A percentile compares a stretch with the other conserved stretches of the same genome.
phyloP scores from a whole-genome alignment of 2,113 vertebrate genomes.

The Nettapus auritus region DNA sequence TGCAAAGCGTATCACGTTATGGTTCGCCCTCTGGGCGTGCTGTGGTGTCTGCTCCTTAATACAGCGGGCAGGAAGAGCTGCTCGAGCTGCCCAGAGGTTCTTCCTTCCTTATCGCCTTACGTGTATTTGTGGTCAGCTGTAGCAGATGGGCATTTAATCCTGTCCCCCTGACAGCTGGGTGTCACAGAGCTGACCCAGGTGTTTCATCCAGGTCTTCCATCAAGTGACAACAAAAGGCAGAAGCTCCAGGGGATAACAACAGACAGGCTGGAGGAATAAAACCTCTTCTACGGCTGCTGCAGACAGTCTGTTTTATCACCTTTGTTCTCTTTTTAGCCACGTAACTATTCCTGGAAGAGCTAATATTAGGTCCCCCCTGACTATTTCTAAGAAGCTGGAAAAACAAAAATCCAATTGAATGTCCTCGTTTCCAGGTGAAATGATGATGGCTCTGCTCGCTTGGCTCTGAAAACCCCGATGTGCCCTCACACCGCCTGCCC shows the following conservation, averaged over 20 bases:
- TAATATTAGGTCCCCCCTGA: conserved; percentile 50
- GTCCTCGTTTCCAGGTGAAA: conserved; percentile 42
- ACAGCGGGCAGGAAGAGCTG: background rate
- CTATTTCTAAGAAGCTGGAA: conserved; percentile 44
- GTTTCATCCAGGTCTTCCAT: background rate
- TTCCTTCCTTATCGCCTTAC: background rate
- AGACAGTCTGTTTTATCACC: conserved; percentile 53
- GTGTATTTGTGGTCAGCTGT: background rate
- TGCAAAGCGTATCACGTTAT: rapidly evolving
- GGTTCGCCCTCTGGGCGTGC: background rate
- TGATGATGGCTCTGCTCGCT: background rate
- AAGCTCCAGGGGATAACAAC: background rate
- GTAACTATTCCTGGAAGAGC: conserved; percentile 67
- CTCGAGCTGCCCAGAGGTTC: background rate
- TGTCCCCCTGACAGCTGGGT: background rate
- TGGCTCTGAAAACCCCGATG: background rate
- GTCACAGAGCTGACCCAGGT: background rate
- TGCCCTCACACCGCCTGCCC: background rate
- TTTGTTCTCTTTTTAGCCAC: conserved; percentile 66
- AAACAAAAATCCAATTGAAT: background rate
- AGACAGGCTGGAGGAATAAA: conserved; percentile 11
- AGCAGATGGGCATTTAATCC: background rate
- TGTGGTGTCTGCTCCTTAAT: background rate
- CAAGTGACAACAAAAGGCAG: background rate
- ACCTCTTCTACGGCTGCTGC: background rate